phyloP scores from a whole-genome alignment of 2,113 vertebrate genomes.

The Heliornis fulica region DNA sequence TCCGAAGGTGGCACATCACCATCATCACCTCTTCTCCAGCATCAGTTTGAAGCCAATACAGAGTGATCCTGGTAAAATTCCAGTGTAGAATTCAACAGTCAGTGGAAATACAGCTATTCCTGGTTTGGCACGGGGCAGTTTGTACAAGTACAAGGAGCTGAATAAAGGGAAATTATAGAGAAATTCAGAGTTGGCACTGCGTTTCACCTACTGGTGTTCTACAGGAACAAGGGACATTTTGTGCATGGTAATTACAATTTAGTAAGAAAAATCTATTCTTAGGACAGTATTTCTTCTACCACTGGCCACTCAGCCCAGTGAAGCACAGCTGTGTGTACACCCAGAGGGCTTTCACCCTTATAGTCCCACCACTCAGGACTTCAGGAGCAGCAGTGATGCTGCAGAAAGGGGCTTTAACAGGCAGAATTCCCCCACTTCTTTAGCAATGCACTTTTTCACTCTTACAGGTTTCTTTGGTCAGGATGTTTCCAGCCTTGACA shows the following conservation, averaged over 20 bases:
- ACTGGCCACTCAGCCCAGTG: background rate
- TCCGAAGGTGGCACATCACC: background rate
- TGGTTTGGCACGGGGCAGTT: background rate
- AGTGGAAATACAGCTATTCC: background rate
- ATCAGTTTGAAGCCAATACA: background rate
- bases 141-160: background rate
- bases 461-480: fast-evolving
- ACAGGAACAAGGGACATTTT: background rate
- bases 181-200: background rate
- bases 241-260: background rate
- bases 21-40: background rate
- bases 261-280: background rate
- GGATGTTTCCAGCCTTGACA: background rate
- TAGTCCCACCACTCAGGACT: fast-evolving
- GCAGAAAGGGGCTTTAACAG: background rate
- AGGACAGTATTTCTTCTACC: background rate
- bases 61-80: background rate
- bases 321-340: background rate
- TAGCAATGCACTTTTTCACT: background rate
- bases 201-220: background rate
- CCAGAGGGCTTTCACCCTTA: background rate
- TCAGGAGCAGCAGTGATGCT: background rate
- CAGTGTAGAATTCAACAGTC: background rate
- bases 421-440: background rate
- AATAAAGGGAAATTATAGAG: background rate